phyloP scores from a whole-genome alignment of 2,113 vertebrate genomes.

The Bos javanicus region DNA sequence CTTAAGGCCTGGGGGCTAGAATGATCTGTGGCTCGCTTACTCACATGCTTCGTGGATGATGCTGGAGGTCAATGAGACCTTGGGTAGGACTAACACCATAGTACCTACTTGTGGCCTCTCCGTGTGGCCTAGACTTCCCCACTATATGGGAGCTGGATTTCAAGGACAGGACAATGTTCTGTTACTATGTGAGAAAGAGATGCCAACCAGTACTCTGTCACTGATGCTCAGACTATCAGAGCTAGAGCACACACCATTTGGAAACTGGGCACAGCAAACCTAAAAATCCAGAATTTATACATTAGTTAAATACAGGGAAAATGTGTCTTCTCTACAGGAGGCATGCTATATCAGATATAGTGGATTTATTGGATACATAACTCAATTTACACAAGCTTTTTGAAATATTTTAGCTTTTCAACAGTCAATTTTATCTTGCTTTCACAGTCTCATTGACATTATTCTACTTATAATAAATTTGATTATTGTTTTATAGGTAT shows the following conservation, averaged over 20 bases:
- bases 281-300: not conserved
- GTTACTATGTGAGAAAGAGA: not conserved
- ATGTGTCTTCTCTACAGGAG: not conserved
- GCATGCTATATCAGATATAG: not conserved
- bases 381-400: slow-evolving; percentile 10
- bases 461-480: not conserved
- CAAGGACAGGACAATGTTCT: not conserved
- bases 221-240: not conserved
- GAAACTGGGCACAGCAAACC: not conserved
- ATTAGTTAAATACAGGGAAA: not conserved
- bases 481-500: not conserved
- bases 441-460: not conserved
- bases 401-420: slow-evolving; percentile 8
- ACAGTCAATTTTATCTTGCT: not conserved
- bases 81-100: not conserved
- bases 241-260: not conserved
- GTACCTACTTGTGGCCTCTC: not conserved
- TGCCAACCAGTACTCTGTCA: not conserved
- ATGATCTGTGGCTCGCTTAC: not conserved
- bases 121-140: not conserved
- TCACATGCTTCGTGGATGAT: not conserved
- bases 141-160: not conserved
- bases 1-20: not conserved
- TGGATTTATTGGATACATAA: not conserved
- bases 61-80: not conserved